Evolutionary conservation across 1,140 invertebrate genomes (phyloP).

Genomic region (Lepeophtheirus salmonis): DNA sequence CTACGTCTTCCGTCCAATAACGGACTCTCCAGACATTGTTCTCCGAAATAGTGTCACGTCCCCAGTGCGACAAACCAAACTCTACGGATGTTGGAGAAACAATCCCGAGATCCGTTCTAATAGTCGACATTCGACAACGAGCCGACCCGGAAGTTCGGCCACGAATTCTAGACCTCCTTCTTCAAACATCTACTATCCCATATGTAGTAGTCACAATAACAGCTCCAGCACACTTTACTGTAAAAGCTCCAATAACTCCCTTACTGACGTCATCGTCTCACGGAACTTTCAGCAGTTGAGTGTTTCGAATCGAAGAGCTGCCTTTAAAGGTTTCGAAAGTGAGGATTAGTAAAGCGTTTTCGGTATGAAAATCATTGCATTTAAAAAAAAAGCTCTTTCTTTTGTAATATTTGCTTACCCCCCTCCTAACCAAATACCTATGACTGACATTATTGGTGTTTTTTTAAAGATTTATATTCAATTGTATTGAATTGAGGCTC

Average conservation of each 20-base stretch:
- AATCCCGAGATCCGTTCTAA: background rate
- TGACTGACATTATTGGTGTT: too few species aligned
- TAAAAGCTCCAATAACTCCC: constrained; percentile 12
- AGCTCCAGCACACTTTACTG: constrained; percentile 2
- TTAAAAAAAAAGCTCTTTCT: too few species aligned
- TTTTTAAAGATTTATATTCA: too few species aligned
- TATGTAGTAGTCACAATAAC: constrained; percentile 7
- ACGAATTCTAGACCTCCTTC: background rate
- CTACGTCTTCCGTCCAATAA: constrained; percentile 8
- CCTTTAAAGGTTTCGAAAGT: constrained; percentile 9
- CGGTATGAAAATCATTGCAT: too few species aligned
- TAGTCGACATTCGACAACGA: background rate
- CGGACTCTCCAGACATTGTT: background rate
- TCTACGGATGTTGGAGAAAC: background rate
- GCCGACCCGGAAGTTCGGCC: constrained; percentile 4
- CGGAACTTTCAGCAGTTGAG: constrained; percentile 16
- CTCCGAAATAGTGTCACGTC: background rate
- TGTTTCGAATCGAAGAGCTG: constrained; percentile 11
- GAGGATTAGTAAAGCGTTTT: too few species aligned
- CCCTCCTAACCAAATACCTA: too few species aligned
- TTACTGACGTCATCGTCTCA: constrained; percentile 11
- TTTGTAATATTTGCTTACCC: too few species aligned
- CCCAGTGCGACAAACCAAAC: background rate
- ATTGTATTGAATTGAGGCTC: too few species aligned
- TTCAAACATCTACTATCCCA: constrained; percentile 1